Base-by-base conservation (phyloP, 2,888 invertebrate genomes). In the Nysson spinosus region DNA sequence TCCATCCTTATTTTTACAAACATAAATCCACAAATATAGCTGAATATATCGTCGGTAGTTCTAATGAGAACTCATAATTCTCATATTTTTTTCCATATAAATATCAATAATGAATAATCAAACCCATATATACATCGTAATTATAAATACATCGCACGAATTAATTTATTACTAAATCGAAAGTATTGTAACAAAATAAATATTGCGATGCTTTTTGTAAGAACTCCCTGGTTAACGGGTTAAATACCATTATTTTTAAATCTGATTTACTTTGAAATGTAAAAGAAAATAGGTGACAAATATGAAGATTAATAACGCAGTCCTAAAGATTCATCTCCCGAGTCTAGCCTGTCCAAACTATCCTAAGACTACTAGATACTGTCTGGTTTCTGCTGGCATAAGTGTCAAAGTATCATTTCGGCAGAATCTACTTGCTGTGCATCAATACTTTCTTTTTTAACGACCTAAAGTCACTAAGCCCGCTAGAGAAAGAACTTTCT, bases 361-460 rank as follows among this genome's bases (percentile, higher is more conserved):
- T 67, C 51, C n/a, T 74, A 61, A 28, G 47, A 49, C 54, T 55
- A 26, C 57, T 69, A 69, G 60, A 78, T 80, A 80, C 81, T 83
- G 82, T 81, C 81, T 80, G 82, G 80, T 75, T 73, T 72, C 70
- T 74, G 67, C 57, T 71, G 62, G 74, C 67, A 60, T 68, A 67
- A 76, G 49, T 76, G 68, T 78, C 32, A 51, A 68, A 67, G 54
- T 46, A 46, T 43, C 63, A 60, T 49, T 64, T 64, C 71, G 69
- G 66, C 61, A 61, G 66, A 43, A 70, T 72, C 62, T 43, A 56
- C 51, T n/a, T 75, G 61, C 50, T 62, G 64, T 74, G 63, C 63
- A 69, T 72, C 64, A 58, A 52, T 60, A 60, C 67, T 66, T 52
- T 75, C 49, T 64, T 73, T 65, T 52, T 65, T 58, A 67, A 64